Evolutionary conservation across 2,888 invertebrate genomes (phyloP).

Genomic region (Agrochola circellaris): DNA sequence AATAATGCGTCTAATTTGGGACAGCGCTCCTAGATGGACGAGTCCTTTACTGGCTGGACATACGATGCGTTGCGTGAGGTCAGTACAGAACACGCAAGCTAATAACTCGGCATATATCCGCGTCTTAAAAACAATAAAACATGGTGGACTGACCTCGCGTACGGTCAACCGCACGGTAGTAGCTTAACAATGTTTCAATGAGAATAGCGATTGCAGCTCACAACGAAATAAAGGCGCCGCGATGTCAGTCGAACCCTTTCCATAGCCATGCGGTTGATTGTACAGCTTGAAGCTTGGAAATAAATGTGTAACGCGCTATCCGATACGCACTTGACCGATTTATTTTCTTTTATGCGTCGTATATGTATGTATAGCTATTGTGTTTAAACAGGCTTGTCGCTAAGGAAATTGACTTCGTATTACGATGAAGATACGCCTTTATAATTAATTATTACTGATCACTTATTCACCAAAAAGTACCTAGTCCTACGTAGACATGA

Average conservation of each 20-base stretch:
- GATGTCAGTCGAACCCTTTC: not conserved
- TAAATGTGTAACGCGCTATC: constrained; percentile 20
- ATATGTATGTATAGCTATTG: not conserved
- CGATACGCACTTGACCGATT: constrained; percentile 17
- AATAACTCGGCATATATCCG: no score
- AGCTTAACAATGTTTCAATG: not conserved
- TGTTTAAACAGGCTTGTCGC: not conserved
- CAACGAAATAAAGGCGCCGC: constrained; percentile 3
- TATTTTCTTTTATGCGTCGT: not conserved
- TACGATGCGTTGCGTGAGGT: no score
- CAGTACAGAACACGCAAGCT: no score
- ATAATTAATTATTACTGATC: not conserved
- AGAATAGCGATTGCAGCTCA: not conserved
- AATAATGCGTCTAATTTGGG: no score
- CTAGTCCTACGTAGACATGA: not conserved
- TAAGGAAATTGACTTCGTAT: not conserved
- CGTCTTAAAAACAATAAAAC: not conserved
- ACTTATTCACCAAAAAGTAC: not conserved
- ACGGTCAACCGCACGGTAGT: not conserved
- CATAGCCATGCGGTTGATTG: not conserved
- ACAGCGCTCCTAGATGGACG: no score
- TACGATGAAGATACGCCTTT: not conserved
- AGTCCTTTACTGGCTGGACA: no score
- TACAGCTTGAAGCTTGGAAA: not conserved
- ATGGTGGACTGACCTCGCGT: not conserved